Percentiles rank a stretch among this genome's conserved stretches.
Conservation (phyloP, 2,113 vertebrate genomes). For the Brachyhypopomus occidentalis region DNA sequence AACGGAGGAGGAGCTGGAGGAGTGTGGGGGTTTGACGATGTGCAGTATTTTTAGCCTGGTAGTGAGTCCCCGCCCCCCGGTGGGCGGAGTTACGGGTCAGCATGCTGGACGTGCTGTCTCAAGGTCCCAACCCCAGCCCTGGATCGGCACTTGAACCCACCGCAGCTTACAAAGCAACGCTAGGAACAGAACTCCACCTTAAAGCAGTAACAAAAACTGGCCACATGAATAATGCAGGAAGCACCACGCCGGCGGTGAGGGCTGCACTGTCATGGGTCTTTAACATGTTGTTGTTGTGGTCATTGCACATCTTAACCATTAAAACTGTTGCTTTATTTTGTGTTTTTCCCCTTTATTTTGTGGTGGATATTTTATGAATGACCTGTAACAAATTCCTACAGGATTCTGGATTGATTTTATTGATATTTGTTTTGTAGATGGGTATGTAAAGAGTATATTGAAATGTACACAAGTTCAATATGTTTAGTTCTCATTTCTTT, state of each 20-base stretch:
- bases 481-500: too few species aligned
- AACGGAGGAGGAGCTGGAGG: too few species aligned
- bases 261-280: background rate
- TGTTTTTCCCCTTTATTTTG: too few species aligned
- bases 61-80: background rate
- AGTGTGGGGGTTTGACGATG: too few species aligned
- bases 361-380: too few species aligned
- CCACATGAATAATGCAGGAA: background rate
- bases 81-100: background rate
- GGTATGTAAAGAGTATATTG: too few species aligned
- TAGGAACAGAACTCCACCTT: background rate
- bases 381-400: too few species aligned
- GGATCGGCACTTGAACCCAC: background rate
- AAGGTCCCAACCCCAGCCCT: slow-evolving; percentile 20
- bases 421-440: too few species aligned
- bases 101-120: background rate
- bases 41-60: too few species aligned
- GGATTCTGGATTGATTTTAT: too few species aligned
- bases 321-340: background rate
- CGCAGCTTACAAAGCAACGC: background rate
- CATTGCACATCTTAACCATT: background rate
- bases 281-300: background rate
- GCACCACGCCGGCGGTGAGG: background rate
- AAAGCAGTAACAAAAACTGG: background rate
- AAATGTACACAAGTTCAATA: too few species aligned